Percentiles rank a stretch among this genome's conserved stretches.
Evolutionary conservation across 2,888 invertebrate genomes (phyloP).

Genomic region (Rhabditoides inermis): DNA sequence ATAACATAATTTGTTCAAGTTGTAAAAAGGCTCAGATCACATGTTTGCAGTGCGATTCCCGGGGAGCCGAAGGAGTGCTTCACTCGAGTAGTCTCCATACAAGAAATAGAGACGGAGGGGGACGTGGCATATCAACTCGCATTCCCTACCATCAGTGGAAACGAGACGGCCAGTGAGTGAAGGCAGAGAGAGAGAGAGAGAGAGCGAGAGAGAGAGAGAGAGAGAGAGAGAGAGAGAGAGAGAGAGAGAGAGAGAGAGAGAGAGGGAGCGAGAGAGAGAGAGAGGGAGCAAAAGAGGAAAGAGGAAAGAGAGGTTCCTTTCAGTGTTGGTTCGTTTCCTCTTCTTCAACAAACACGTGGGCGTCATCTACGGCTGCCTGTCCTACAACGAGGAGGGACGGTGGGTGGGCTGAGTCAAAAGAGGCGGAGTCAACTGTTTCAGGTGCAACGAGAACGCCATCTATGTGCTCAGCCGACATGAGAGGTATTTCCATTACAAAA

Average conservation of each 20-base stretch:
- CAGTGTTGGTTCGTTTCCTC: constrained; percentile 36
- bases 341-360: constrained; percentile 39
- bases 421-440: constrained; percentile 1
- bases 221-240: constrained; percentile 5
- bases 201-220: no score
- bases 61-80: constrained; percentile 27
- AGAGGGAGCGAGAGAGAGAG: no score
- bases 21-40: no score
- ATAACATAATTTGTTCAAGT: no score
- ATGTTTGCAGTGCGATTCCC: constrained; percentile 23
- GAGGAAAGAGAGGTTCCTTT: no score
- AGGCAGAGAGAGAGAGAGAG: no score
- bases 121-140: no score
- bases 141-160: no score
- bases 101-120: constrained; percentile 12
- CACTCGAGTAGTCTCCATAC: constrained; percentile 28
- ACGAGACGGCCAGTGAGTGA: no score
- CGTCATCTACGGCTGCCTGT: constrained; percentile 32
- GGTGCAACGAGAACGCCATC: constrained; percentile 31
- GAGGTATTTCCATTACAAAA: no score
- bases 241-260: no score
- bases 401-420: neutral
- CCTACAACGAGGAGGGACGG: constrained; percentile 20
- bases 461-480: constrained; percentile 37
- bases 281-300: no score